Evolutionary conservation across 1,140 invertebrate genomes (phyloP).

Genomic region (Trachymyrmex septentrionalis): DNA sequence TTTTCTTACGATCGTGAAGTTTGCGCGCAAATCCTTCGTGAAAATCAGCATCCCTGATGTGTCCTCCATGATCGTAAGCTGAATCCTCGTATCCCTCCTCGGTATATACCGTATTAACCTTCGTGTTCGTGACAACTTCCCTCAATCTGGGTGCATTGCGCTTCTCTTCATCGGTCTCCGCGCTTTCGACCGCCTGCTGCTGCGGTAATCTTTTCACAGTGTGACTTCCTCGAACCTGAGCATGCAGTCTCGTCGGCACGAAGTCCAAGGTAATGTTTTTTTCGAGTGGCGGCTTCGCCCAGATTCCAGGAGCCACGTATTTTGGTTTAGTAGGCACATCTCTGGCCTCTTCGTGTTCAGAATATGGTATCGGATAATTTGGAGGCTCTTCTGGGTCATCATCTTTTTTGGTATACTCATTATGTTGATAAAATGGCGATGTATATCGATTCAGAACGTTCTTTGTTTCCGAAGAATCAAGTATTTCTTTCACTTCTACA

Average conservation of each 20-base stretch:
- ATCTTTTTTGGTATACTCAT: constrained; percentile 4
- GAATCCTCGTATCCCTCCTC: constrained; percentile 93
- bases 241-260: constrained; percentile 89
- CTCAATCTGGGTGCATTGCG: constrained; percentile 88
- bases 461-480: constrained; percentile 51
- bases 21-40: constrained; percentile 84
- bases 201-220: constrained; percentile 88
- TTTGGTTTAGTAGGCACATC: constrained; percentile 86
- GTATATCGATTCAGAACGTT: constrained; percentile 38
- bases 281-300: constrained; percentile 84
- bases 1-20: constrained; percentile 71
- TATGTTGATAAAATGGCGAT: neutral
- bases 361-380: constrained; percentile 80
- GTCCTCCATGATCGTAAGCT: constrained; percentile 92
- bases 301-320: constrained; percentile 85
- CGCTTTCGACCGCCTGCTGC: constrained; percentile 87
- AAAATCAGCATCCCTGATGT: constrained; percentile 89
- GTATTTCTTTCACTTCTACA: neutral
- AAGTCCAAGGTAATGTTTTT: constrained; percentile 87
- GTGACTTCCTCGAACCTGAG: constrained; percentile 89
- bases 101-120: constrained; percentile 91
- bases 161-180: constrained; percentile 88
- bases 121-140: constrained; percentile 90
- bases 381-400: constrained; percentile 68
- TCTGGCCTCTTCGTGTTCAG: constrained; percentile 84